Evolutionary conservation across 2,888 invertebrate genomes (phyloP), one percentile per base, ranked within the genome.

Genomic region (Lathronympha strigana): DNA sequence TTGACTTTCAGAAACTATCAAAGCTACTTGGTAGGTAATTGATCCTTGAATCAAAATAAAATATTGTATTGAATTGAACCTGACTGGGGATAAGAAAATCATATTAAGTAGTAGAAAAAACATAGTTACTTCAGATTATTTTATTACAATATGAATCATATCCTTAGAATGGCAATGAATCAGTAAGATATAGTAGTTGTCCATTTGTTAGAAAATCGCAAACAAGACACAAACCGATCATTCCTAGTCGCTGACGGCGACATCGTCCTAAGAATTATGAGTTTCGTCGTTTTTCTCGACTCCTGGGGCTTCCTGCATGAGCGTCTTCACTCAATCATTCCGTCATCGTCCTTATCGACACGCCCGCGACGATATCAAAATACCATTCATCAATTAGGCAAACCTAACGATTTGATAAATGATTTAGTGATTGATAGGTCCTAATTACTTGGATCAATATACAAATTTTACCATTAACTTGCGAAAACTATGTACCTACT

Each of bases 351-450:
- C 51, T 55, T 15, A 36, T 40, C 51, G 47, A 47, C 47, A 43
- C 43, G 51, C 53, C 23, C 53, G 28, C 23, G 36, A 49, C 54
- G 47, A 66, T 66, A 49, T 51, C 47, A 61, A 51, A 66, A 54
- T 60, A 61, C 47, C 54, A 66, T 66, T 66, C 66, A 66, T 66
- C 66, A 66, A 66, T 66, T 66, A 66, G 61, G 60, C 23, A 25
- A 60, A 61, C 54, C 31, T 60, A 49, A 64, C 45, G 38, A 38
- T 60, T 60, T 61, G 60, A 54, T 61, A 53, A 66, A 66, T 61
- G 38, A 40, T 58, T 61, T 53, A 54, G 58, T 64, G 60, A 61
- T 66, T 60, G 53, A 57, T 53, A 49, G 21, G 15, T 11, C 13
- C 25, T 21, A 38, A 15, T 36, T 53, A 53, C n/a, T 23, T 15